These are phyloP conservation scores for Rhynchonycteris naso DNA, from an alignment of 2,797 vertebrate species.

Conservation along the genomic window DNA sequence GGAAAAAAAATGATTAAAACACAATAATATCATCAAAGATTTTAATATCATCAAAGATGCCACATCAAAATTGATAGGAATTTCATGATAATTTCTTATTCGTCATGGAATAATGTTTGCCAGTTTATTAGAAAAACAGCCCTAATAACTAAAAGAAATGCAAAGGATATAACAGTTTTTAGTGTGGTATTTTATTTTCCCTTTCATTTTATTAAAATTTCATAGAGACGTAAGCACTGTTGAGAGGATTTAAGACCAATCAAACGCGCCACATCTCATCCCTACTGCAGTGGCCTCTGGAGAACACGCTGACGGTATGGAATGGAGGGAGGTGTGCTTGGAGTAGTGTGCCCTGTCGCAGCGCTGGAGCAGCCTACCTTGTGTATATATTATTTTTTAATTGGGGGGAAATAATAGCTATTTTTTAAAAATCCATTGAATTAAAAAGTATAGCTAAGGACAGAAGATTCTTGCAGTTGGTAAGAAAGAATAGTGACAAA, in stretches of 20 bases:
- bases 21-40: constrained; percentile 38
- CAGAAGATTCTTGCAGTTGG: not conserved
- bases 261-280: constrained; percentile 31
- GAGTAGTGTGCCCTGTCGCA: not conserved
- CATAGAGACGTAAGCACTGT: constrained; percentile 59
- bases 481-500: not conserved
- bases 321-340: not conserved
- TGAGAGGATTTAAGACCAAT: constrained; percentile 73
- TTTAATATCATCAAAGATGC: constrained; percentile 64
- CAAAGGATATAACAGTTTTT: constrained; percentile 76
- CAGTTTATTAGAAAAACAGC: constrained; percentile 77
- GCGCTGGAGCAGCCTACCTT: not conserved
- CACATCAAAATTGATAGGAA: constrained; percentile 62
- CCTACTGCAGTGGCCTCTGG: not conserved
- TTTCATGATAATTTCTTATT: constrained; percentile 65
- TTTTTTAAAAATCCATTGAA: not conserved
- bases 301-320: not conserved
- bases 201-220: constrained; percentile 80
- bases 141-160: constrained; percentile 77
- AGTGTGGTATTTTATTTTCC: constrained; percentile 79
- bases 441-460: not conserved
- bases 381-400: not conserved
- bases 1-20: constrained; percentile 44
- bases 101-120: constrained; percentile 61
- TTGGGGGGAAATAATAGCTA: not conserved